Percentiles rank a stretch among this genome's conserved stretches.
These are phyloP conservation scores for Muscidifurax raptorellus DNA, from an alignment of 1,140 invertebrate species.

Conservation along the genomic window DNA sequence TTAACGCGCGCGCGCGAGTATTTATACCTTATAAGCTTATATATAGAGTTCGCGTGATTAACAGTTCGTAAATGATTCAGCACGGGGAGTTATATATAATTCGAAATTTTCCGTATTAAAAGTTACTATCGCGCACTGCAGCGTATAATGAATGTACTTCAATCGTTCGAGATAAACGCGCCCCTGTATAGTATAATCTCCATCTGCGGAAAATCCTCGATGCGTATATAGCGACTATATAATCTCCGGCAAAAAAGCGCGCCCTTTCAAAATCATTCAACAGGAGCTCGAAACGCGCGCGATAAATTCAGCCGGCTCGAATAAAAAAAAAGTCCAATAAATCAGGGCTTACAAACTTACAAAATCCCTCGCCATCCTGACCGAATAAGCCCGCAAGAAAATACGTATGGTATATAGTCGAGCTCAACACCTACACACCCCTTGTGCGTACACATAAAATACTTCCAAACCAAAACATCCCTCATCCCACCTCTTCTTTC, in stretches of 20 bases:
- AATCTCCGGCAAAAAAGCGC: neutral
- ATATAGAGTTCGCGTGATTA: neutral
- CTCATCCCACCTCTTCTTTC: neutral
- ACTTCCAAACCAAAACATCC: conserved; percentile 21
- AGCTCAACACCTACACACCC: conserved; percentile 7
- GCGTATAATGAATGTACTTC: no score
- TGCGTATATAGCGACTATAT: no score
- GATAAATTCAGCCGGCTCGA: neutral
- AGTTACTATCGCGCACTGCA: no score
- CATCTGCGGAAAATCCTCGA: no score
- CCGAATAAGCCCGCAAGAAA: conserved; percentile 27
- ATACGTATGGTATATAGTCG: neutral
- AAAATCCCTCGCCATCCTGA: neutral
- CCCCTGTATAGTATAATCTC: neutral
- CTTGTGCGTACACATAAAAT: neutral
- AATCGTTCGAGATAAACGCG: neutral
- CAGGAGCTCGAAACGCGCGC: neutral
- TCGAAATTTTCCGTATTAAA: no score
- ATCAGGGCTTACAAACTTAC: conserved; percentile 18
- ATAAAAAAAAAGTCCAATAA: conserved; percentile 3
- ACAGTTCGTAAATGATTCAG: neutral
- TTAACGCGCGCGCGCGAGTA: neutral
- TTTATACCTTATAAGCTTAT: neutral
- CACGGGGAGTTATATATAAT: no score
- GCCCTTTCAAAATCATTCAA: neutral